These are phyloP conservation scores for Erethizon dorsatum DNA, from an alignment of 2,797 vertebrate genomes.

Conservation along the genomic window DNA sequence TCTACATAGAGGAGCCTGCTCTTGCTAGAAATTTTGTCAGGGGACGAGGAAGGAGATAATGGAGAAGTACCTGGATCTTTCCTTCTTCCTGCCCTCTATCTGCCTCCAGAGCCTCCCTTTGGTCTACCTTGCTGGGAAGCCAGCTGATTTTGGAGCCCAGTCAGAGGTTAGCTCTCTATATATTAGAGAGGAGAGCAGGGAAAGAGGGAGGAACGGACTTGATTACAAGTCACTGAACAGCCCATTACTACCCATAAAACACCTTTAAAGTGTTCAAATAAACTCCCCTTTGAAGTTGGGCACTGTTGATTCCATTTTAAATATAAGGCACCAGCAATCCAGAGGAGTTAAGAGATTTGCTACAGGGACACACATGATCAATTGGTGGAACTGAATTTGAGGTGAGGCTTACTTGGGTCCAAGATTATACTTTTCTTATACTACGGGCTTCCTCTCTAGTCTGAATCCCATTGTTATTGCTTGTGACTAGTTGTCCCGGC, in stretches of 20 bases:
- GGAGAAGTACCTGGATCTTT: background rate
- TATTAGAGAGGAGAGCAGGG: background rate
- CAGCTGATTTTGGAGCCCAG: background rate
- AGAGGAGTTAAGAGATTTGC: background rate
- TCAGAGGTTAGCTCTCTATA: slow-evolving; percentile 1
- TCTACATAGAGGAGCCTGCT: background rate
- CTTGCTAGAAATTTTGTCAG: background rate
- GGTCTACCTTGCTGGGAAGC: background rate
- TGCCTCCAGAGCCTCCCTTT: background rate
- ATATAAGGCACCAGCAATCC: background rate
- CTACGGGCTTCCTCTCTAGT: background rate
- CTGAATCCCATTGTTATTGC: background rate
- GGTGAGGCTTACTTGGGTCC: background rate
- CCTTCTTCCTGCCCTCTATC: background rate
- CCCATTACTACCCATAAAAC: background rate
- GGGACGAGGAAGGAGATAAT: background rate
- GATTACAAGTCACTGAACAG: background rate
- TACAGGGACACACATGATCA: background rate
- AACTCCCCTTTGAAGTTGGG: background rate
- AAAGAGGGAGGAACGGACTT: background rate
- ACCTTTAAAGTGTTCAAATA: slow-evolving; percentile 13
- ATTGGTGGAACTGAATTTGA: background rate
- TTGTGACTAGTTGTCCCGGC: background rate
- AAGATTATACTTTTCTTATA: background rate
- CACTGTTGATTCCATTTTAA: slow-evolving; percentile 35